phyloP scores from a whole-genome alignment of 1,140 invertebrate genomes.

The Euglossa dilemma region DNA sequence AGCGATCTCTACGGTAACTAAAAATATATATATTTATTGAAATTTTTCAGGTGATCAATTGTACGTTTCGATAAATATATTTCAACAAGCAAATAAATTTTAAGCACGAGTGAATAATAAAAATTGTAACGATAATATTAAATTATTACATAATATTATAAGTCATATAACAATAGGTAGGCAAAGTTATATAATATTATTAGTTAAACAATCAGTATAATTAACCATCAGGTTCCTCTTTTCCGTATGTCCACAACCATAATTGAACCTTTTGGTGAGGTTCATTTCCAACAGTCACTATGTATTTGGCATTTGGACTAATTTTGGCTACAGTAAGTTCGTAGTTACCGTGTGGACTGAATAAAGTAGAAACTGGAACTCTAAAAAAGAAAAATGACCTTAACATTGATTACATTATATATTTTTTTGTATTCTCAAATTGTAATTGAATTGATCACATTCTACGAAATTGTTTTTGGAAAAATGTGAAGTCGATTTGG shows the following conservation, averaged over 20 bases:
- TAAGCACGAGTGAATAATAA: not conserved
- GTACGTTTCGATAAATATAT: not conserved
- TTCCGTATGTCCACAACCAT: slow-evolving; percentile 84
- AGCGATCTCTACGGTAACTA: slow-evolving; percentile 55
- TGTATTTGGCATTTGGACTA: slow-evolving; percentile 83
- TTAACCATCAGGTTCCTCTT: slow-evolving; percentile 82
- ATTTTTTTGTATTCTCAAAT: too few relatives aligned
- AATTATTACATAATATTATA: not conserved
- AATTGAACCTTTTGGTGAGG: slow-evolving; percentile 79
- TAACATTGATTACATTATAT: not conserved
- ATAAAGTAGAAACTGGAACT: slow-evolving; percentile 81
- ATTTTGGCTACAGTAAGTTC: slow-evolving; percentile 79
- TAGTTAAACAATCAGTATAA: not conserved
- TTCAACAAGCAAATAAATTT: not conserved
- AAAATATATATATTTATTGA: slow-evolving; percentile 26
- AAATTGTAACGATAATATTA: not conserved
- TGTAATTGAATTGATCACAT: too few relatives aligned
- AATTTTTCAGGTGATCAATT: not conserved
- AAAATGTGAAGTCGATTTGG: too few relatives aligned
- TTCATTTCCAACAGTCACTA: slow-evolving; percentile 82
- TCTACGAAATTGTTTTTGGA: too few relatives aligned
- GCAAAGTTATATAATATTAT: not conserved
- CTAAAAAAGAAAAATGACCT: slow-evolving; percentile 8
- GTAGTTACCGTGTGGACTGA: slow-evolving; percentile 78
- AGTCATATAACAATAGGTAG: not conserved